Evolutionary conservation across 2,797 vertebrate species (phyloP).

Genomic region (Glossophaga mutica): DNA sequence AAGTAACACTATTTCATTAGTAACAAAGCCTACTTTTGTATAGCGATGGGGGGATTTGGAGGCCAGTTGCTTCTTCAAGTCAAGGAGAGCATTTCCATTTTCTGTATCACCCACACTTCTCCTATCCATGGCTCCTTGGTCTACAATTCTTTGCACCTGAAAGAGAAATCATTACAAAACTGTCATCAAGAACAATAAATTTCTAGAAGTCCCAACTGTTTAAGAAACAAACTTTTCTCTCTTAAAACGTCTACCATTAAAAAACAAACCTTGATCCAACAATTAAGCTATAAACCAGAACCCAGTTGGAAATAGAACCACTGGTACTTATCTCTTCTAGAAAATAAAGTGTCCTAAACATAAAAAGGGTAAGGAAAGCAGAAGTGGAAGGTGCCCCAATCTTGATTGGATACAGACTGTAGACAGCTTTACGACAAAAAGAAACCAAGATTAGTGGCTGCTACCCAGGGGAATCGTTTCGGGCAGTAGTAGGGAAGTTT

Average conservation of each 20-base stretch:
- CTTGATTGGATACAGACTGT: not conserved
- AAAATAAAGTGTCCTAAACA: not conserved
- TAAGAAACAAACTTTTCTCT: not conserved
- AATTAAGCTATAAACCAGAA: not conserved
- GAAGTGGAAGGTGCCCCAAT: not conserved
- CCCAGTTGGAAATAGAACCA: not conserved
- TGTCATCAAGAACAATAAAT: not conserved
- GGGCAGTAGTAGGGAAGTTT: slow-evolving; percentile 33
- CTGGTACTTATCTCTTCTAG: not conserved
- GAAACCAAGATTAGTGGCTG: slow-evolving; percentile 26
- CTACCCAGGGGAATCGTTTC: not conserved
- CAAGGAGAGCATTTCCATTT: slow-evolving; percentile 83
- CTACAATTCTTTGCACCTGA: slow-evolving; percentile 68
- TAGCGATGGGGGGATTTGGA: slow-evolving; percentile 88
- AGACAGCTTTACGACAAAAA: not conserved
- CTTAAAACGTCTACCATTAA: not conserved
- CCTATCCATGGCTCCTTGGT: slow-evolving; percentile 89
- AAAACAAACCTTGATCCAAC: not conserved
- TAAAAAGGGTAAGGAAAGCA: not conserved
- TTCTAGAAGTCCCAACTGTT: not conserved
- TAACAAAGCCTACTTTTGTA: slow-evolving; percentile 87
- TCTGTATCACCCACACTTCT: slow-evolving; percentile 85
- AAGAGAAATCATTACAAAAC: slow-evolving; percentile 34
- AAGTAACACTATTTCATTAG: slow-evolving; percentile 55
- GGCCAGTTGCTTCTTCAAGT: slow-evolving; percentile 75